Conservation (phyloP, 2,888 invertebrate species). For the Phaedon cochleariae region DNA sequence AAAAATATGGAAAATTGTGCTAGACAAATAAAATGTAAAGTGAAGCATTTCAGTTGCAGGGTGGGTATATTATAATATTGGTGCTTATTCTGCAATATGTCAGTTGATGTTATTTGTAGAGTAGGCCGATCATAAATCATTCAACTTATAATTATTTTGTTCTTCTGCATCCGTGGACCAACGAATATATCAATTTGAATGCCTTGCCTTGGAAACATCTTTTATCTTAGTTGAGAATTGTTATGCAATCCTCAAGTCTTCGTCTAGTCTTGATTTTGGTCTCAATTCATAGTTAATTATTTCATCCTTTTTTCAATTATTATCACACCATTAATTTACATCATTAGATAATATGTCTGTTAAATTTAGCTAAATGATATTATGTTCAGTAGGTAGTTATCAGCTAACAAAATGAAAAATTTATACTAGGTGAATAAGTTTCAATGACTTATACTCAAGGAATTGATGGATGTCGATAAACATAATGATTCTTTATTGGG, state of each 20-base stretch:
- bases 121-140: background rate
- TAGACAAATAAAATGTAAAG: no score
- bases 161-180: no score
- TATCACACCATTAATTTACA: background rate
- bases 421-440: no score
- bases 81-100: background rate
- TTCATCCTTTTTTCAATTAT: no score
- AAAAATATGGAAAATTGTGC: no score
- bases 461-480: no score
- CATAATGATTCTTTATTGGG: no score
- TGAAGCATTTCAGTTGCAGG: no score
- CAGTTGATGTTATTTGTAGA: background rate
- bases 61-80: background rate
- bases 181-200: no score
- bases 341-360: background rate
- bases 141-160: background rate
- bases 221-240: background rate
- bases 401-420: no score
- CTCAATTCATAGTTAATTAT: background rate
- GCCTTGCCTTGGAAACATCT: background rate
- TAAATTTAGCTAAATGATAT: background rate
- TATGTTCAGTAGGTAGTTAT: no score
- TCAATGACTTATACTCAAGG: no score
- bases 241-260: background rate
- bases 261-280: background rate